Evolutionary conservation across 2,888 invertebrate species (phyloP).

Genomic region (Aporophyla nigra): DNA sequence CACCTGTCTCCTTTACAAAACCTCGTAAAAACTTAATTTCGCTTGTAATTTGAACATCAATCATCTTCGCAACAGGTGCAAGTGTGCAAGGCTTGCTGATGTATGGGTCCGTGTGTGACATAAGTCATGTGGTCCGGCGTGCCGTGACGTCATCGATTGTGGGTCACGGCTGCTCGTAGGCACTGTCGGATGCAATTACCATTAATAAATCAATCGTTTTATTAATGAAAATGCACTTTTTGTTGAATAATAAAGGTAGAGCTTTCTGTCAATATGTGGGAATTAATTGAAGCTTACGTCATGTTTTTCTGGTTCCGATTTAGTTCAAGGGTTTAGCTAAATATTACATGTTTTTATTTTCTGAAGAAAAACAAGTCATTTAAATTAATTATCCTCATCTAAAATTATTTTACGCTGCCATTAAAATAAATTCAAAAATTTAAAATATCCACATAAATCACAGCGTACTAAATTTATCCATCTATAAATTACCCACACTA

Average conservation of each 20-base stretch:
- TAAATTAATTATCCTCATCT: conserved; percentile 8
- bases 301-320: conserved; percentile 13
- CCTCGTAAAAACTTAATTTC: conserved; percentile 40
- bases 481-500: conserved; percentile 61
- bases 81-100: conserved; percentile 17
- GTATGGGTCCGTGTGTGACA: conserved; percentile 60
- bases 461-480: conserved; percentile 11
- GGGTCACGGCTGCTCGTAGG: conserved; percentile 81
- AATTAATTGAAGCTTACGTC: neutral
- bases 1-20: conserved; percentile 14
- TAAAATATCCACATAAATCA: conserved; percentile 53
- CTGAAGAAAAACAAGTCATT: neutral
- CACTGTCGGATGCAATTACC: conserved; percentile 56
- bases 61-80: conserved; percentile 49
- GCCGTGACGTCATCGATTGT: conserved; percentile 81
- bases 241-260: neutral
- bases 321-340: conserved; percentile 16
- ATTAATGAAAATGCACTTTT: conserved; percentile 26
- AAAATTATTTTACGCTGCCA: conserved; percentile 9
- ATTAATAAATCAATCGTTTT: conserved; percentile 60
- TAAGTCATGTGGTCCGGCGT: conserved; percentile 38
- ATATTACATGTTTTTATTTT: neutral
- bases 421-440: conserved; percentile 35
- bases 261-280: neutral
- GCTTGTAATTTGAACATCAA: conserved; percentile 47